These are phyloP conservation scores for Cancer borealis DNA, from an alignment of 2,888 invertebrate genomes.

Conservation along the genomic window DNA sequence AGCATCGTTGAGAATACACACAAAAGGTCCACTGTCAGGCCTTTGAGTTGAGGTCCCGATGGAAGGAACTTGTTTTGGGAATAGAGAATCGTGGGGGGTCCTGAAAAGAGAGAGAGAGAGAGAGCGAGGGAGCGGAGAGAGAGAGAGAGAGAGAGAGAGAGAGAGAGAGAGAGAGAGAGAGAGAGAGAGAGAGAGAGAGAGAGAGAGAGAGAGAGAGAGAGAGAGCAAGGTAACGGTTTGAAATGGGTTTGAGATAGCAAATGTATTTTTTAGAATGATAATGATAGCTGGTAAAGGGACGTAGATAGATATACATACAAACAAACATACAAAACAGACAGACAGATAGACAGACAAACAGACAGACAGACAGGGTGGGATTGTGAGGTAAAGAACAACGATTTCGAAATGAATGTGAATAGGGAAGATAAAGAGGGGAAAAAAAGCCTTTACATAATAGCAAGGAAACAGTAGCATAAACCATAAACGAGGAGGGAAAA, in stretches of 20 bases:
- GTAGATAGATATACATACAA: background rate
- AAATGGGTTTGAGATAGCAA: background rate
- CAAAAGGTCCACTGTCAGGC: background rate
- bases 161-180: background rate
- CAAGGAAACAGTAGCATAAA: background rate
- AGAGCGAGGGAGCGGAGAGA: background rate
- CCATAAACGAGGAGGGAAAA: background rate
- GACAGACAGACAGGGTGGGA: background rate
- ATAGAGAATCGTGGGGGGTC: background rate
- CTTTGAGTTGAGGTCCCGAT: slow-evolving; percentile 33
- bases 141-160: slow-evolving; percentile 19
- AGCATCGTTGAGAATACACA: slow-evolving; percentile 31
- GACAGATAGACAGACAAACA: background rate
- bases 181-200: slow-evolving; percentile 25
- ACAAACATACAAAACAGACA: background rate
- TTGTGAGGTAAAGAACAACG: background rate
- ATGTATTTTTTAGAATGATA: background rate
- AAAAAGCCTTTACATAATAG: background rate
- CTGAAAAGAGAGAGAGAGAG: background rate
- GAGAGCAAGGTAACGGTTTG: background rate
- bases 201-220: slow-evolving; percentile 3
- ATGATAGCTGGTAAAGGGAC: too few relatives aligned
- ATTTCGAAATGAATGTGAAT: background rate
- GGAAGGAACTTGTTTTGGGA: background rate
- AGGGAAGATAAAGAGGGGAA: background rate